These are phyloP conservation scores for Lanius collurio DNA, from an alignment of 2,113 vertebrate species.

Conservation along the genomic window DNA sequence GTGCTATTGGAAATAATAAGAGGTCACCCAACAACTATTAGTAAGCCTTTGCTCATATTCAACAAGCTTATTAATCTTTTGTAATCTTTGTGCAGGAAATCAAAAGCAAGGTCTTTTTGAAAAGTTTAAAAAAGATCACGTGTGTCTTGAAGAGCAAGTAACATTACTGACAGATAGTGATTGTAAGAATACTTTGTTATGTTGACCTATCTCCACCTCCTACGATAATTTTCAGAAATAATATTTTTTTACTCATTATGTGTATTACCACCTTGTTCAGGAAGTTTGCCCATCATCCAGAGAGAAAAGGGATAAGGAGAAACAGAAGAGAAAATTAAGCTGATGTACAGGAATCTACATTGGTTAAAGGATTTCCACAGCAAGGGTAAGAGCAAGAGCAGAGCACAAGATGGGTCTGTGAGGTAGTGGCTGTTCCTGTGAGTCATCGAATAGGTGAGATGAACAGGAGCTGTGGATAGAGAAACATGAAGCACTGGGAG, in stretches of 20 bases:
- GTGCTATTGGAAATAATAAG: conserved; percentile 20
- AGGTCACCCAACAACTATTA: conserved; percentile 41
- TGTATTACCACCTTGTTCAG: neutral
- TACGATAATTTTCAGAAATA: neutral
- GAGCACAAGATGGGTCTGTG: too few species aligned
- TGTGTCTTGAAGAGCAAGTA: neutral
- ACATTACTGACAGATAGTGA: neutral
- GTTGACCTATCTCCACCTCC: neutral
- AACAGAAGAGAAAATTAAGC: neutral
- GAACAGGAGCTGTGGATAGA: neutral
- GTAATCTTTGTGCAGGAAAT: conserved; percentile 15
- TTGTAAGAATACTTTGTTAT: neutral
- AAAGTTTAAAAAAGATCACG: conserved; percentile 3
- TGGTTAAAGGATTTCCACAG: neutral
- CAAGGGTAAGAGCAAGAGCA: neutral
- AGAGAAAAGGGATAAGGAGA: neutral
- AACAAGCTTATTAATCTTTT: conserved; percentile 47
- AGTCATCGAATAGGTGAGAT: neutral
- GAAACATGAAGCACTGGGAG: neutral
- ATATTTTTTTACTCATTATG: neutral
- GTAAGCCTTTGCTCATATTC: conserved; percentile 20
- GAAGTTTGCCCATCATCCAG: neutral
- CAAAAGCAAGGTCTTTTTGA: neutral
- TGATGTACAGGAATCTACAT: neutral
- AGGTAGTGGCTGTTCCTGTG: neutral